Conservation (phyloP, 1,140 invertebrate species). For the Tetramorium simillimum region DNA sequence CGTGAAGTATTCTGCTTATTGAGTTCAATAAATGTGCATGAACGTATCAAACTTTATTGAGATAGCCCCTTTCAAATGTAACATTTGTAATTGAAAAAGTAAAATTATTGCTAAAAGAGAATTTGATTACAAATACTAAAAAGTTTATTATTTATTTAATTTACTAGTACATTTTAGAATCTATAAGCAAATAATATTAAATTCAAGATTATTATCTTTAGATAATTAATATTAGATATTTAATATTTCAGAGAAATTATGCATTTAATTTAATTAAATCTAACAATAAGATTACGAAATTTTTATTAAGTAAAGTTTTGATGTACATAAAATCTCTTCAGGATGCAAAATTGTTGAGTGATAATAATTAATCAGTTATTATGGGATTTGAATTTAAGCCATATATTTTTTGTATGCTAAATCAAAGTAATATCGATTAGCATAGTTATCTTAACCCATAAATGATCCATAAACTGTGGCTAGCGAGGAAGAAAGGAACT, state of each 20-base stretch:
- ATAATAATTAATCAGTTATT: background rate
- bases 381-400: background rate
- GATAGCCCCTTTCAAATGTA: background rate
- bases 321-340: background rate
- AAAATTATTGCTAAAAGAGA: background rate
- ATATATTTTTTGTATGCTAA: background rate
- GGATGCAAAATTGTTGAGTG: background rate
- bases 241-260: background rate
- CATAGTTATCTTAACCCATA: background rate
- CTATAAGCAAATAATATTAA: background rate
- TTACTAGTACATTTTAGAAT: background rate
- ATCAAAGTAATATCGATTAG: too few relatives aligned
- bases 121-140: background rate
- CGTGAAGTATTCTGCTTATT: slow-evolving; percentile 4
- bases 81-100: background rate
- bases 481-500: slow-evolving; percentile 12
- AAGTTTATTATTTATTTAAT: background rate
- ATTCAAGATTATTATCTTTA: background rate
- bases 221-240: background rate
- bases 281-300: background rate
- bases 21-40: background rate
- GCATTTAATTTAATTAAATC: background rate
- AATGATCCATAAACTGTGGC: slow-evolving; percentile 10
- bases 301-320: background rate
- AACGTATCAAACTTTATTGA: background rate